phyloP scores from a whole-genome alignment of 2,113 vertebrate species.

The Cygnus atratus region DNA sequence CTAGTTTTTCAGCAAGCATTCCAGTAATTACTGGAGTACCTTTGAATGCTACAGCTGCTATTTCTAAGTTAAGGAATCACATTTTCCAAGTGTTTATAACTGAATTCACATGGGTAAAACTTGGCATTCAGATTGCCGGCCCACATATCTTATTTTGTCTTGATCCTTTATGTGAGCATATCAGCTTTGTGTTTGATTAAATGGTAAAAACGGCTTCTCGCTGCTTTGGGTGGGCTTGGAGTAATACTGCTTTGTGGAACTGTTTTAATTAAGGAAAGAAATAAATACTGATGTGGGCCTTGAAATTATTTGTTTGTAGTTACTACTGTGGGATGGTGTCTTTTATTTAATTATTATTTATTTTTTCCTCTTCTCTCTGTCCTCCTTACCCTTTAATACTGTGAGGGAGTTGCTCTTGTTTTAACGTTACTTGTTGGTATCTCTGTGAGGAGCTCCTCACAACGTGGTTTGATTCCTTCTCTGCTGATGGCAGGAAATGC shows the following conservation, averaged over 20 bases:
- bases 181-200: constrained; percentile 30
- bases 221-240: constrained; percentile 16
- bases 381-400: neutral
- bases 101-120: constrained; percentile 51
- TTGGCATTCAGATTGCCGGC: constrained; percentile 28
- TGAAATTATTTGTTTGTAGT: neutral
- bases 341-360: neutral
- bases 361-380: neutral
- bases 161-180: constrained; percentile 47
- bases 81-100: constrained; percentile 54
- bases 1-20: constrained; percentile 50
- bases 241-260: neutral
- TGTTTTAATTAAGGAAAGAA: neutral
- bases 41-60: constrained; percentile 56
- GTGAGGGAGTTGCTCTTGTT: neutral
- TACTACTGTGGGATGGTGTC: neutral
- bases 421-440: neutral
- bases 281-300: neutral
- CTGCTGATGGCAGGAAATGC: neutral
- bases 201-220: constrained; percentile 13
- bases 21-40: constrained; percentile 64
- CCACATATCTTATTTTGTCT: constrained; percentile 59
- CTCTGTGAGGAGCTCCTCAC: neutral
- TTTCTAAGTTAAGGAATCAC: constrained; percentile 56
- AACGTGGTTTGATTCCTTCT: neutral